Base-by-base conservation (phyloP, 2,113 vertebrate genomes). In the Cavia porcellus region DNA sequence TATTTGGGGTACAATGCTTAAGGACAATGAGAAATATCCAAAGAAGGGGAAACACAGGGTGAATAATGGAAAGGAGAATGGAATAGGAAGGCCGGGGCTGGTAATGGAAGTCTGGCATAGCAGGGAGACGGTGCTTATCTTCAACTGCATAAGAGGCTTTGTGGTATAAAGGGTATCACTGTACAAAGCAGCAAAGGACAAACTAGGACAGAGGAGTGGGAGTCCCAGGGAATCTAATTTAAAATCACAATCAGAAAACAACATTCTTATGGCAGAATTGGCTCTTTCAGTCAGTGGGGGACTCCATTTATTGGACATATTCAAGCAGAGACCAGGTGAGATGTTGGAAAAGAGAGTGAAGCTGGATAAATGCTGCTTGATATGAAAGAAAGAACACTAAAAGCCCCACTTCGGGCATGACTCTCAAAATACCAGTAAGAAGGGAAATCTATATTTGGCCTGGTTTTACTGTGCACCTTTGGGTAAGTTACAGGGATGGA, bases 21-120 rank as follows among this genome's bases (percentile, higher is more conserved):
- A 92, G 86, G 94, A 94, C 97, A 96, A 74, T 92, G 82, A 98
- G 96, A 96, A 97, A 94, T 96, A 94, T 79, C 42, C 66, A 90
- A 87, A 90, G 81, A 77, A 97, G 25, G 47, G 17, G 42, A 97
- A 94, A 96, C 85, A 68, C 68, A 47, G 61, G 62, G 66, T 97
- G 89, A 98, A 86, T 72, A 96, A 96, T 95, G 97, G 95, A 97
- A 90, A 55, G 32, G 64, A 82, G 47, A 96, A 95, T 55, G 59
- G 64, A 97, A 92, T 17, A 38, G 42, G 94, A 97, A 94, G 86
- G 90, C 55, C 79, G 30, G 96, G 12, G 3, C 30, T 45, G 22
- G 32, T 66, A 68, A 92, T 32, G 38, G 62, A 93, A 90, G 52
- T 94, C 83, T 20, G n/a, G 72, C 5, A 1, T 80, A 15, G 47